Percentiles rank a stretch among this genome's conserved stretches.
phyloP scores from a whole-genome alignment of 2,113 vertebrate species.

The Gyps fulvus region DNA sequence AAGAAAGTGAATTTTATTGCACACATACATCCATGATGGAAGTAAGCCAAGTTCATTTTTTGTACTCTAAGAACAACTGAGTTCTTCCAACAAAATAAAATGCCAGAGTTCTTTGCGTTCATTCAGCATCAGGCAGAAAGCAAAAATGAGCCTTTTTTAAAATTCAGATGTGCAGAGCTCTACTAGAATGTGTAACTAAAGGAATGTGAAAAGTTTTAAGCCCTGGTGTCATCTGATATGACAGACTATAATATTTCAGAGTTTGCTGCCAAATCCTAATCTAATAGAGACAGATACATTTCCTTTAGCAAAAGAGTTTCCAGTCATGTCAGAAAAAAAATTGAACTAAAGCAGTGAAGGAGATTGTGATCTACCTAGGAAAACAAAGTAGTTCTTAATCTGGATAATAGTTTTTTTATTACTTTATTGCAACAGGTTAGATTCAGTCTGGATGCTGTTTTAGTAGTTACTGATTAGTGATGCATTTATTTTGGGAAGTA shows the following conservation, averaged over 20 bases:
- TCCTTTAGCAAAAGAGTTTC: neutral
- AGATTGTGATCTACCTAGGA: neutral
- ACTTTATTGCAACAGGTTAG: neutral
- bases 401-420: neutral
- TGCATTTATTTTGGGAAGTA: neutral
- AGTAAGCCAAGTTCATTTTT: neutral
- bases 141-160: neutral
- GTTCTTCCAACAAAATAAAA: neutral
- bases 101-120: neutral
- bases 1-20: neutral
- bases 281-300: neutral
- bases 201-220: neutral
- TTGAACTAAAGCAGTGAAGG: neutral
- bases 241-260: neutral
- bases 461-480: neutral
- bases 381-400: neutral
- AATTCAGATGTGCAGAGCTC: neutral
- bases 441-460: neutral
- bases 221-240: neutral
- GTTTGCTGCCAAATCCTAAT: conserved; percentile 19
- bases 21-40: neutral
- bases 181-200: neutral
- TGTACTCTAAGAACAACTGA: neutral
- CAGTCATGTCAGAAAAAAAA: neutral
- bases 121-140: neutral